Percentiles rank a stretch among this genome's conserved stretches.
These are phyloP conservation scores for Pipistrellus pipistrellus DNA, from an alignment of 2,797 vertebrate species.

Conservation along the genomic window DNA sequence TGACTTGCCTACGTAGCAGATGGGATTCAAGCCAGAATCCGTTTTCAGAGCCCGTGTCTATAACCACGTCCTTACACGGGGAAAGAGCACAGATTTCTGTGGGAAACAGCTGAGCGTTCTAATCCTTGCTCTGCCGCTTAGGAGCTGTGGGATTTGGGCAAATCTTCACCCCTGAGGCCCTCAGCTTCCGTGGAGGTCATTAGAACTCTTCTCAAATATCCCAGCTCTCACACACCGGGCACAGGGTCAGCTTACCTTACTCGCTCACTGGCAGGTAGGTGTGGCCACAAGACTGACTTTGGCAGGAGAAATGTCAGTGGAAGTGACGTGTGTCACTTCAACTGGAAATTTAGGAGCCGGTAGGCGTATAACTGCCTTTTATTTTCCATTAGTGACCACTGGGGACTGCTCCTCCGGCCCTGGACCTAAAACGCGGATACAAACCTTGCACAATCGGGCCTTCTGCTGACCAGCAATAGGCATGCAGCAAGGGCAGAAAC, in stretches of 20 bases:
- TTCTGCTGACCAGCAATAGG: background rate
- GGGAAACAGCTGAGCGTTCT: background rate
- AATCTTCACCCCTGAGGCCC: background rate
- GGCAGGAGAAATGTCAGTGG: background rate
- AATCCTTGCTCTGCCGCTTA: background rate
- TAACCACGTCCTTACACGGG: background rate
- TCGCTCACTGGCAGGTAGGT: background rate
- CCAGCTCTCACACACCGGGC: background rate
- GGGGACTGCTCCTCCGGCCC: background rate
- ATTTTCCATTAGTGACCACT: background rate
- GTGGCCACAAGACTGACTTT: background rate
- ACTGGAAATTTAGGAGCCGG: background rate
- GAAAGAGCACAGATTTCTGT: background rate
- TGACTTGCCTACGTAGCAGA: background rate
- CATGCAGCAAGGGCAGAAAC: background rate
- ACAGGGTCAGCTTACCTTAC: background rate
- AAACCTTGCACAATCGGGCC: background rate
- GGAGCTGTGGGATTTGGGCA: background rate
- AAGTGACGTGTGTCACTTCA: background rate
- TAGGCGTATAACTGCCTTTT: background rate
- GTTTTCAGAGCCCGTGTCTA: background rate
- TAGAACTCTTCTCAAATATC: background rate
- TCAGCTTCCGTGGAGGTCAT: background rate
- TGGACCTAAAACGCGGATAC: background rate
- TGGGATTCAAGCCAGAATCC: background rate